Evolutionary conservation across 2,797 vertebrate species (phyloP), one percentile per base, ranked within the genome.

Genomic region (Myotis daubentonii): DNA sequence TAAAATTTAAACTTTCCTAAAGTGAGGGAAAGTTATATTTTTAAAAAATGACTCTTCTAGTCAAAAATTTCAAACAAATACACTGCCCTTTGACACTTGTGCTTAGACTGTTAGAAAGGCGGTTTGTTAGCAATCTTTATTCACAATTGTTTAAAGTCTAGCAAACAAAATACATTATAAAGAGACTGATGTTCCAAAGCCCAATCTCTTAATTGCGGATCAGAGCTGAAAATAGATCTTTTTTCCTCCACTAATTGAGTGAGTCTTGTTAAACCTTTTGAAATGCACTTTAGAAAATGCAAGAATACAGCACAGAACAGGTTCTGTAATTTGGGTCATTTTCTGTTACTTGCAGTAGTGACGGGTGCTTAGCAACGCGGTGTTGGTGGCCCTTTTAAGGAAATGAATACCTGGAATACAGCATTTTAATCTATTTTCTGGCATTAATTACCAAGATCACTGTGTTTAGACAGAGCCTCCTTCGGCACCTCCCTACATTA

Each of bases 391-490:
- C 70, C 95, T 97, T 97, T 90, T 97, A 95, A 97, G 97, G 55
- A 71, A 97, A 95, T 87, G 91, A 78, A 94, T 94, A 98, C 78
- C 95, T 97, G 92, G 94, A 97, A 83, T 75, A 68, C 68, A 95
- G 68, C 49, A 95, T 96, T 97, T 85, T 85, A 95, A 38, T 96
- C 93, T 97, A 96, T 94, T 93, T 95, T 80, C 75, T 57, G 92
- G 95, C 65, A 95, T 96, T 92, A 97, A 97, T 98, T 97, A 98
- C 87, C 65, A 86, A 3, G 94, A 94, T 97, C 96, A 94, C 93
- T 85, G 88, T 94, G 95, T 97, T 97, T 75, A 97, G 95, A 97
- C 55, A 96, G 76, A 13, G 87, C 93, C 33, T 94, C 55, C 6
- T 17, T 71, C 93, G 65, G 87, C 95, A 83, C 86, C 95, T 90